A percentile compares a stretch with the other conserved stretches of the same genome.
These are phyloP conservation scores for Cyanistes caeruleus DNA, from an alignment of 2,113 vertebrate species.

Conservation along the genomic window DNA sequence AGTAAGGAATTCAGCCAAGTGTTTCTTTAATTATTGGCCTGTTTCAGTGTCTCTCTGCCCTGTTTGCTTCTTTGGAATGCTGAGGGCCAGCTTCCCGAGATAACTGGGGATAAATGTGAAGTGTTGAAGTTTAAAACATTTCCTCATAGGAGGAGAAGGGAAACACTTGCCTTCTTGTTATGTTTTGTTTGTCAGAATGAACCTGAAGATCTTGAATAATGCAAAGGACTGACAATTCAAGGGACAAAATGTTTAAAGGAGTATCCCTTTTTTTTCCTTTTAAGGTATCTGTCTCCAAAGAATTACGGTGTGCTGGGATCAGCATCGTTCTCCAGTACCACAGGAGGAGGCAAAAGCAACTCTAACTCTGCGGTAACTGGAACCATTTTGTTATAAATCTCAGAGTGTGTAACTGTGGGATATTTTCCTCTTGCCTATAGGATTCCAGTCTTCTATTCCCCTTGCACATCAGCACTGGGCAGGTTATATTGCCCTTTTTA, in stretches of 20 bases:
- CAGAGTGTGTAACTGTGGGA: neutral
- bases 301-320: neutral
- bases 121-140: neutral
- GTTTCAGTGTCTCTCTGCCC: neutral
- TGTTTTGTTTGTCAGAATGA: neutral
- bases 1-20: slow-evolving; percentile 66
- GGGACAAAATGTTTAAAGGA: neutral
- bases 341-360: neutral
- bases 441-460: neutral
- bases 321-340: neutral
- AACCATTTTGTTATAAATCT: neutral
- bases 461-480: neutral
- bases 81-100: neutral
- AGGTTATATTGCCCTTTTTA: neutral
- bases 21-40: neutral
- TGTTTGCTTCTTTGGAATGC: neutral
- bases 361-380: slow-evolving; percentile 51
- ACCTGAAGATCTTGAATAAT: neutral
- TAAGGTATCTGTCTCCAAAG: slow-evolving; percentile 78
- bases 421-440: neutral
- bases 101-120: neutral
- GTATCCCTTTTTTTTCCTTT: neutral
- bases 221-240: neutral
- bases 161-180: neutral
- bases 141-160: neutral